phyloP scores from a whole-genome alignment of 2,888 invertebrate genomes.

The Chrysopilus asiliformis region DNA sequence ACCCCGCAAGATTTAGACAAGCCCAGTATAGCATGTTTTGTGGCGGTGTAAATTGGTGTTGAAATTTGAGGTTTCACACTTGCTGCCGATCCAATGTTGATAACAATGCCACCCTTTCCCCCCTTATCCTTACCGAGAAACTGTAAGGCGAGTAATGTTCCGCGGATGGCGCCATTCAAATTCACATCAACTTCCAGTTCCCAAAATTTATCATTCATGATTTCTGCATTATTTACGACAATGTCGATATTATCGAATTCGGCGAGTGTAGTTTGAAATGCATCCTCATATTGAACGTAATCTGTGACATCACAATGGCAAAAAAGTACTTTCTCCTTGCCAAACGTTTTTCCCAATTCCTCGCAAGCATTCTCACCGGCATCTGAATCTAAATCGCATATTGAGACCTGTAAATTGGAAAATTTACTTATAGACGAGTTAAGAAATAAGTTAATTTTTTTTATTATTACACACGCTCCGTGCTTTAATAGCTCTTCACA shows the following conservation, averaged over 20 bases:
- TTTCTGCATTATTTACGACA: slow-evolving; percentile 67
- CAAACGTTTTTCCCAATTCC: slow-evolving; percentile 48
- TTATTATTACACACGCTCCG: slow-evolving; percentile 51
- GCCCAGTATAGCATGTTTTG: slow-evolving; percentile 62
- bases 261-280: slow-evolving; percentile 57
- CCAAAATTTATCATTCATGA: slow-evolving; percentile 65
- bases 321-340: slow-evolving; percentile 55
- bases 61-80: slow-evolving; percentile 55
- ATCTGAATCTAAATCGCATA: slow-evolving; percentile 60
- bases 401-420: slow-evolving; percentile 44
- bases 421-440: background rate
- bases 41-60: slow-evolving; percentile 63
- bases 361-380: slow-evolving; percentile 55
- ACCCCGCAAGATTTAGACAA: slow-evolving; percentile 61
- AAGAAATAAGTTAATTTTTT: background rate
- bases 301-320: slow-evolving; percentile 66
- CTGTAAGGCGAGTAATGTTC: slow-evolving; percentile 57
- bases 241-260: slow-evolving; percentile 61
- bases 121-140: slow-evolving; percentile 64
- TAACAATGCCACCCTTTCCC: slow-evolving; percentile 59
- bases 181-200: slow-evolving; percentile 64
- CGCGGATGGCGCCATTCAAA: slow-evolving; percentile 64
- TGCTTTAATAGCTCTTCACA: slow-evolving; percentile 56
- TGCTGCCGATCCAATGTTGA: slow-evolving; percentile 62
- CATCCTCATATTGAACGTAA: slow-evolving; percentile 65